These are phyloP conservation scores for Fulica atra DNA, from an alignment of 2,113 vertebrate genomes.

Conservation along the genomic window DNA sequence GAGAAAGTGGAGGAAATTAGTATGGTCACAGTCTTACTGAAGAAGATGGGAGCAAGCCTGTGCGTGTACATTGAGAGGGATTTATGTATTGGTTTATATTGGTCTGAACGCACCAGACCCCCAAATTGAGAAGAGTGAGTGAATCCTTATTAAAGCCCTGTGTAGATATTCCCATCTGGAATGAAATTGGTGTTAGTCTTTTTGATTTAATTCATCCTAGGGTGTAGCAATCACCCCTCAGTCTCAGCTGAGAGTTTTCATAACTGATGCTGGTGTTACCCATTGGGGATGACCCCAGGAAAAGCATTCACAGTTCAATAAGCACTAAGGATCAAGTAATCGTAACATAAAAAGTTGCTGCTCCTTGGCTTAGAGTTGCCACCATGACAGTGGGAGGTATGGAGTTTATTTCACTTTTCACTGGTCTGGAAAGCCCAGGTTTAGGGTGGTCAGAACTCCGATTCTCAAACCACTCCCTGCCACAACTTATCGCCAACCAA, in stretches of 20 bases:
- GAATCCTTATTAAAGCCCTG: not conserved
- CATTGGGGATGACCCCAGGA: not conserved
- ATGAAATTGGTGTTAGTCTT: not conserved
- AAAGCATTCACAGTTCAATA: not conserved
- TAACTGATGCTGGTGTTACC: not conserved
- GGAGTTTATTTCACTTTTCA: not conserved
- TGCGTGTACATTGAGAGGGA: not conserved
- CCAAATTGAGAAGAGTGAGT: not conserved
- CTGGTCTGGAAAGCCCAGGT: not conserved
- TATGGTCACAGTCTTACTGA: not conserved
- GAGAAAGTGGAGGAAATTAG: not conserved
- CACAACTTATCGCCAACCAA: not conserved
- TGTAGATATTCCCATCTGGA: not conserved
- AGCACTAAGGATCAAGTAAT: not conserved
- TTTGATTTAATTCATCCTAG: not conserved
- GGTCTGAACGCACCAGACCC: not conserved
- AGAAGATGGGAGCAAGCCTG: not conserved
- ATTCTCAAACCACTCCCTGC: not conserved
- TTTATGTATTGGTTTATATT: not conserved
- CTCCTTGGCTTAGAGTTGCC: not conserved
- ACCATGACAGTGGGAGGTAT: not conserved
- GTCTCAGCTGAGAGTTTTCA: not conserved
- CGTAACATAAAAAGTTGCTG: not conserved
- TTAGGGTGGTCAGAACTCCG: not conserved
- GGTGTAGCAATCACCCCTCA: not conserved